Evolutionary conservation across 1,140 invertebrate species (phyloP).

Genomic region (Ptiloglossa arizonensis): DNA sequence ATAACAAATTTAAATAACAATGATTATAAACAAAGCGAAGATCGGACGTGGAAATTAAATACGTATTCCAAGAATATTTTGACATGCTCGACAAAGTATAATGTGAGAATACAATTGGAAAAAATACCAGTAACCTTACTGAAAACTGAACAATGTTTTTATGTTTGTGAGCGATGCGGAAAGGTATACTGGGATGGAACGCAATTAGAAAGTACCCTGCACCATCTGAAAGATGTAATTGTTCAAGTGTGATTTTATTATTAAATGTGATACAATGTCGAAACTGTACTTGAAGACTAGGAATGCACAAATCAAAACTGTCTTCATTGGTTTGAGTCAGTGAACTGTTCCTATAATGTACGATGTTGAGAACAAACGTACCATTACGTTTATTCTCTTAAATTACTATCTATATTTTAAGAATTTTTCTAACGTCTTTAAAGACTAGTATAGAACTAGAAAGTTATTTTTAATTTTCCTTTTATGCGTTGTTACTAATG

Average conservation of each 20-base stretch:
- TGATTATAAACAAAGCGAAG: slow-evolving; percentile 4
- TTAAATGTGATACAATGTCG: slow-evolving; percentile 39
- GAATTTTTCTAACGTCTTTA: slow-evolving; percentile 4
- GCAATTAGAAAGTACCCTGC: slow-evolving; percentile 81
- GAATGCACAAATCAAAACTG: slow-evolving; percentile 51
- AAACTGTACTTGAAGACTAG: slow-evolving; percentile 25
- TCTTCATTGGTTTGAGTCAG: slow-evolving; percentile 38
- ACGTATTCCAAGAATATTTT: slow-evolving; percentile 73
- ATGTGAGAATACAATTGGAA: slow-evolving; percentile 81
- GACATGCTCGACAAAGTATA: slow-evolving; percentile 76
- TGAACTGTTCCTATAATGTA: slow-evolving; percentile 50
- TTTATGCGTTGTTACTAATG: background rate
- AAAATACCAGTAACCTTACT: slow-evolving; percentile 80
- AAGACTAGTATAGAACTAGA: background rate
- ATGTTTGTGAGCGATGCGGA: slow-evolving; percentile 85
- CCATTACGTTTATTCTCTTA: slow-evolving; percentile 10
- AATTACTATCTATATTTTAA: slow-evolving; percentile 5
- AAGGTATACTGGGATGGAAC: slow-evolving; percentile 86
- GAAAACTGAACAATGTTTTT: slow-evolving; percentile 81
- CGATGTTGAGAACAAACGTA: slow-evolving; percentile 18
- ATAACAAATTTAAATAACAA: background rate
- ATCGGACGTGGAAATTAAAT: slow-evolving; percentile 71
- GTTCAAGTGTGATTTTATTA: slow-evolving; percentile 37
- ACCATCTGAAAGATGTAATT: slow-evolving; percentile 74
- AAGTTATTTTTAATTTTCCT: background rate